Conservation (phyloP, 2,113 vertebrate genomes). For the Neomonachus schauinslandi region DNA sequence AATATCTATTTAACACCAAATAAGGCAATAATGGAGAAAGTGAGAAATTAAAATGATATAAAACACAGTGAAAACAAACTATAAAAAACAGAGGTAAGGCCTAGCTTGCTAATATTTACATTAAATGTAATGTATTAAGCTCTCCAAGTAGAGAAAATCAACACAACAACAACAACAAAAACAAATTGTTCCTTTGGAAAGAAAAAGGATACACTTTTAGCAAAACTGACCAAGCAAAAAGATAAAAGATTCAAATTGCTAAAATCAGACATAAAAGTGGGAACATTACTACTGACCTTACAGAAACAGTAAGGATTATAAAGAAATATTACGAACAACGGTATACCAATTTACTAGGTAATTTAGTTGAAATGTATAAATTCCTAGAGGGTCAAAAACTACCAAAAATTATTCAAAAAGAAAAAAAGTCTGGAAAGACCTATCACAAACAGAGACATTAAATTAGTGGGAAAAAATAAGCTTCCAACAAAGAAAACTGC, state of each 20-base stretch:
- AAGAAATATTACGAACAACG: neutral
- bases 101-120: neutral
- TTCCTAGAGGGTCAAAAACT: neutral
- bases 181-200: neutral
- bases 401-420: neutral
- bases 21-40: neutral
- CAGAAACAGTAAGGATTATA: neutral
- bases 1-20: neutral
- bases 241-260: neutral
- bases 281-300: neutral
- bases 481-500: neutral
- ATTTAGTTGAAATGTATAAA: neutral
- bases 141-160: neutral
- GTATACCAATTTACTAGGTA: neutral
- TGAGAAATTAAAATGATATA: neutral
- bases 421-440: neutral
- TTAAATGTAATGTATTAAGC: neutral
- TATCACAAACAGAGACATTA: neutral
- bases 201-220: neutral
- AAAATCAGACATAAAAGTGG: neutral
- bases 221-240: no score
- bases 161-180: no score
- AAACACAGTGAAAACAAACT: neutral
- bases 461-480: neutral
- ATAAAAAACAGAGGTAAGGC: neutral